A percentile compares a stretch with the other conserved stretches of the same genome.
These are phyloP conservation scores for Dipus sagitta DNA, from an alignment of 2,797 vertebrate species.

Conservation along the genomic window DNA sequence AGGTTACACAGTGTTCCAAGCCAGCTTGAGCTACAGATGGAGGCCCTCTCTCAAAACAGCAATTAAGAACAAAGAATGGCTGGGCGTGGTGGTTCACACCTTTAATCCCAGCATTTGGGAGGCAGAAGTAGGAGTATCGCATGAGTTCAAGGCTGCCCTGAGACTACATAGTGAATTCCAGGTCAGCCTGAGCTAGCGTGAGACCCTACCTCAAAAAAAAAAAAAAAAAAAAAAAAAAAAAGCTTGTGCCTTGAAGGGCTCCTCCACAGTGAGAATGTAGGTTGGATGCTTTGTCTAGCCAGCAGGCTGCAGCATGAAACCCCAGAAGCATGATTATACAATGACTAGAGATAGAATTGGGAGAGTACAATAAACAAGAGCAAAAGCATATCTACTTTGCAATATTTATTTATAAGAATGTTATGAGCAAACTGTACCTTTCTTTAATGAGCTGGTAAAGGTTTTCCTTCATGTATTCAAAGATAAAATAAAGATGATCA, in stretches of 20 bases:
- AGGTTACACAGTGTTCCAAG: no score
- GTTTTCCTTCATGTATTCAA: conserved; percentile 93
- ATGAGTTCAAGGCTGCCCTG: no score
- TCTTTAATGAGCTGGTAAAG: conserved; percentile 93
- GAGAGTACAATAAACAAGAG: conserved; percentile 17
- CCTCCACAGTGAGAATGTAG: not conserved
- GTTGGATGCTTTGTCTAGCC: not conserved
- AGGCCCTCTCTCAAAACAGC: no score
- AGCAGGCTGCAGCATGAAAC: conserved; percentile 44
- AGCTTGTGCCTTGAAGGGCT: not conserved
- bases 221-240: no score
- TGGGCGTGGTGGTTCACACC: no score
- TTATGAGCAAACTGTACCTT: conserved; percentile 84
- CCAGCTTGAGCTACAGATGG: no score
- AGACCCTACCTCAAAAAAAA: no score
- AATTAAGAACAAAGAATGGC: no score
- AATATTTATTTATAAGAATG: conserved; percentile 10
- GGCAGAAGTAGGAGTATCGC: no score
- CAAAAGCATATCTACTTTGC: not conserved
- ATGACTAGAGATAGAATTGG: not conserved
- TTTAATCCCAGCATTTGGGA: no score
- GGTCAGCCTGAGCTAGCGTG: no score
- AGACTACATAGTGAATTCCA: no score
- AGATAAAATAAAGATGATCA: conserved; percentile 92
- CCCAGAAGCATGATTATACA: not conserved